Evolutionary conservation across 1,140 invertebrate genomes (phyloP).

Genomic region (Vanessa tameamea): DNA sequence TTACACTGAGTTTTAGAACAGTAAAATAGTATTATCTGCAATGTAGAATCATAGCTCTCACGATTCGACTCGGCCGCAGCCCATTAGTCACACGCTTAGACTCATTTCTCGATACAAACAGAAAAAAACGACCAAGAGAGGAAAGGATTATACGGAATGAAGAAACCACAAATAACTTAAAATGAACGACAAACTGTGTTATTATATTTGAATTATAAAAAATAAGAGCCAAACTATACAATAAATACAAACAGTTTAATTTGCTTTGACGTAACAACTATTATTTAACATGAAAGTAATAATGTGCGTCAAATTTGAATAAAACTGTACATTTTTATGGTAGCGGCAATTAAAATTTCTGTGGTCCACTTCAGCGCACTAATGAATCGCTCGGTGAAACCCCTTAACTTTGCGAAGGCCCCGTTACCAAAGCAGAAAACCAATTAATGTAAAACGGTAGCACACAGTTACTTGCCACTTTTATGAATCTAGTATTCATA

Average conservation of each 20-base stretch:
- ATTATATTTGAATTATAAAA: not conserved
- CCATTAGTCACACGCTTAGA: constrained; percentile 55
- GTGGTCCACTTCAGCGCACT: constrained; percentile 63
- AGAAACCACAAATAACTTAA: constrained; percentile 15
- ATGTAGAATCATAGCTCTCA: constrained; percentile 55
- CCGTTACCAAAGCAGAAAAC: constrained; percentile 54
- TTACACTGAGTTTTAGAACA: constrained; percentile 40
- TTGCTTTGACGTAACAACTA: constrained; percentile 17
- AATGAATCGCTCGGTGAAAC: constrained; percentile 53
- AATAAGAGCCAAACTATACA: not conserved
- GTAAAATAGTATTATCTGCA: constrained; percentile 53
- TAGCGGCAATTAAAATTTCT: constrained; percentile 64
- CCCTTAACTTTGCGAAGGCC: constrained; percentile 45
- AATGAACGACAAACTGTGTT: not conserved
- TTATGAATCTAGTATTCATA: constrained; percentile 35
- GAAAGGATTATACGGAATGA: constrained; percentile 18
- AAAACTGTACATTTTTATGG: constrained; percentile 17
- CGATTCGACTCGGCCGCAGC: constrained; percentile 50
- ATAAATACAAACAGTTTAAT: not conserved
- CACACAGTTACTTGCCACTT: constrained; percentile 50
- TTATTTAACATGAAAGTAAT: constrained; percentile 8
- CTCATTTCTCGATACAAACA: constrained; percentile 35
- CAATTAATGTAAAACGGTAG: constrained; percentile 61
- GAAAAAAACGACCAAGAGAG: constrained; percentile 34
- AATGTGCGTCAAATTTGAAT: constrained; percentile 10